Conservation (phyloP, 2,888 invertebrate genomes). For the Brachyptera putata region DNA sequence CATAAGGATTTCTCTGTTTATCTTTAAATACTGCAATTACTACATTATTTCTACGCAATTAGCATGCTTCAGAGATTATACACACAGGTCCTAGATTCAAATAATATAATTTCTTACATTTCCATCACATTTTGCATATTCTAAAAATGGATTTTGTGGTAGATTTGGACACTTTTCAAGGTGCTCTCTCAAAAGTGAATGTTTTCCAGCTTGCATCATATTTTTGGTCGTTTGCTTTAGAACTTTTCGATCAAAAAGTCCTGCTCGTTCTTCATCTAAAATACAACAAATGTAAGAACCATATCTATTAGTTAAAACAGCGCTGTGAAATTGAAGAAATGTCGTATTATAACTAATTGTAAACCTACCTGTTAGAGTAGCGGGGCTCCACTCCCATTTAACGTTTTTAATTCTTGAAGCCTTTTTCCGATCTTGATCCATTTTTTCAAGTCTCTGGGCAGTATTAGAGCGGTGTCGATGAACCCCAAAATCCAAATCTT, state of each 20-base stretch:
- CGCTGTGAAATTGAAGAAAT: neutral
- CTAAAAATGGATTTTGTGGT: constrained; percentile 81
- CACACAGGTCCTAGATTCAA: too few relatives aligned
- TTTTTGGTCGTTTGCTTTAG: constrained; percentile 41
- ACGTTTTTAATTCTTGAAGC: constrained; percentile 71
- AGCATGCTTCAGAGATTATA: too few relatives aligned
- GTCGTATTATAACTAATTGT: constrained; percentile 1
- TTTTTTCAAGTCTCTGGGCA: constrained; percentile 80
- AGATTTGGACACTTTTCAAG: constrained; percentile 70
- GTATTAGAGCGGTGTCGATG: constrained; percentile 79
- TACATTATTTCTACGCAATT: too few relatives aligned
- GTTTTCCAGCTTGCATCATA: constrained; percentile 38
- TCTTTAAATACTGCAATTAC: too few relatives aligned
- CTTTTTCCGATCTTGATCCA: constrained; percentile 79
- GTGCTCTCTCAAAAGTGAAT: constrained; percentile 69
- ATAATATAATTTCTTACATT: constrained; percentile 55
- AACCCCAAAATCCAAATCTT: constrained; percentile 49
- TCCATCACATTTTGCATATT: constrained; percentile 90
- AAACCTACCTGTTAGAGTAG: constrained; percentile 45
- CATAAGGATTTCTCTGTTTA: too few relatives aligned
- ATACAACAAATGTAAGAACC: constrained; percentile 25
- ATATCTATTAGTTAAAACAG: neutral
- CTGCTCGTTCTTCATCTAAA: constrained; percentile 53
- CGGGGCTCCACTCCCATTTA: constrained; percentile 62
- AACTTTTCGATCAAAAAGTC: constrained; percentile 45